Evolutionary conservation across 1,140 invertebrate genomes (phyloP).

Genomic region (Patella vulgata): DNA sequence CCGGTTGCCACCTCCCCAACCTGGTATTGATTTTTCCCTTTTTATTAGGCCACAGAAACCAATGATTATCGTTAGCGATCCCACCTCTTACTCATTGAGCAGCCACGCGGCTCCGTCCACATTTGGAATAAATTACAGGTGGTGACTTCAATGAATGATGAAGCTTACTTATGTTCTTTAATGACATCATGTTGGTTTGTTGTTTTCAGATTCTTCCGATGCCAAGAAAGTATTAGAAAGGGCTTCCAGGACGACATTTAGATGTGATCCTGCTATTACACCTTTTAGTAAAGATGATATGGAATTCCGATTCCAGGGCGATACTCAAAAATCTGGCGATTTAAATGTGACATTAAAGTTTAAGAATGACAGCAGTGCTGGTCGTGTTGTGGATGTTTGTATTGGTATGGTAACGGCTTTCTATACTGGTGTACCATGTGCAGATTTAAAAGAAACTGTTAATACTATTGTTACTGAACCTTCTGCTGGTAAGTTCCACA

Average conservation of each 20-base stretch:
- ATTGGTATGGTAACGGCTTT: conserved; percentile 43
- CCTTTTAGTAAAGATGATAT: conserved; percentile 36
- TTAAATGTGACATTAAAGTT: conserved; percentile 39
- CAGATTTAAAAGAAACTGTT: conserved; percentile 46
- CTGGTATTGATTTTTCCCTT: not conserved
- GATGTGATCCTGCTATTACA: conserved; percentile 23
- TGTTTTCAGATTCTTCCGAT: conserved; percentile 42
- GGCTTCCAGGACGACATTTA: conserved; percentile 36
- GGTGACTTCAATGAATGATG: too few relatives aligned
- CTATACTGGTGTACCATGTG: conserved; percentile 54
- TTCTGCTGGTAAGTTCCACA: conserved; percentile 45
- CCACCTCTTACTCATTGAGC: too few relatives aligned
- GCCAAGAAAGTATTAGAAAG: conserved; percentile 30
- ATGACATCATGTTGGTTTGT: too few relatives aligned
- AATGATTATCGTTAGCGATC: too few relatives aligned
- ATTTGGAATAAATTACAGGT: too few relatives aligned
- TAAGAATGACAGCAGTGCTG: conserved; percentile 40
- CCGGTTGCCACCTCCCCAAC: not conserved
- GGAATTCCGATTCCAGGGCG: conserved; percentile 43
- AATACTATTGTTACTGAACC: conserved; percentile 45
- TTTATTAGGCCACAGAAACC: not conserved
- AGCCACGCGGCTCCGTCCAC: too few relatives aligned
- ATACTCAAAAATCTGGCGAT: conserved; percentile 46
- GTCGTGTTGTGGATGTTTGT: conserved; percentile 47
- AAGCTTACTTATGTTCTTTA: too few relatives aligned